Base-by-base conservation (phyloP, 2,888 invertebrate species). In the Sussaba pulchella region DNA sequence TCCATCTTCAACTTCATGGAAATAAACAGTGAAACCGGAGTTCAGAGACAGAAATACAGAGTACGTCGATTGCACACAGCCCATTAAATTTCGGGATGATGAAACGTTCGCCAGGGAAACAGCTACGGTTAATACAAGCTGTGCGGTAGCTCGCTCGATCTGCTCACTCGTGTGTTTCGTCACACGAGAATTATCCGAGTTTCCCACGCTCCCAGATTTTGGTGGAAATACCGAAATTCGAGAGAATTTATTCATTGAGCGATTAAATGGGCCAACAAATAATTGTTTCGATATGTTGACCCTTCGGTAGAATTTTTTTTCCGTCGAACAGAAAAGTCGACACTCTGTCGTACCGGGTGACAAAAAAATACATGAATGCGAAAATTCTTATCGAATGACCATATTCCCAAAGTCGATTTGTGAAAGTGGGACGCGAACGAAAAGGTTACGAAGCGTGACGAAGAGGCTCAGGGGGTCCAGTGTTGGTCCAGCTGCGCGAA, bases 381-480 rank as follows among this genome's bases (percentile, higher is more conserved):
- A 39, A 12, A 39, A 39, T 8, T 26, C n/a, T 1, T n/a, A 54
- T 54, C 52, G 26, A 8, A 26, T 54, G 14, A 24, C 52, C 52
- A 54, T 54, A 54, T 54, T 54, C 52, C 26, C n/a, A 54, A 54
- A 54, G 52, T 26, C 52, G 52, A 54, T 54, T 54, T 59, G 45
- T 17, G 70, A 17, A 70, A 59, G 71, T 59, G 57, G 43, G 36
- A 54, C 54, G 47, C 52, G 57, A 78, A 78, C 66, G 50, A 26
- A 61, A 71, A 63, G 31, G 54, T 64, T 70, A 57, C 54, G 61
- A 63, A 21, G 57, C 64, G 63, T 43, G 70, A 76, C 76, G 43
- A 70, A 57, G 50, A 47, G 39, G 36, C 64, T 70, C 52, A 2
- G 26, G 12, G 41, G 24, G 39, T 54, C 52, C 26, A n/a, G n/a